Conservation (phyloP, 2,113 vertebrate species). For the Dromas ardeola region DNA sequence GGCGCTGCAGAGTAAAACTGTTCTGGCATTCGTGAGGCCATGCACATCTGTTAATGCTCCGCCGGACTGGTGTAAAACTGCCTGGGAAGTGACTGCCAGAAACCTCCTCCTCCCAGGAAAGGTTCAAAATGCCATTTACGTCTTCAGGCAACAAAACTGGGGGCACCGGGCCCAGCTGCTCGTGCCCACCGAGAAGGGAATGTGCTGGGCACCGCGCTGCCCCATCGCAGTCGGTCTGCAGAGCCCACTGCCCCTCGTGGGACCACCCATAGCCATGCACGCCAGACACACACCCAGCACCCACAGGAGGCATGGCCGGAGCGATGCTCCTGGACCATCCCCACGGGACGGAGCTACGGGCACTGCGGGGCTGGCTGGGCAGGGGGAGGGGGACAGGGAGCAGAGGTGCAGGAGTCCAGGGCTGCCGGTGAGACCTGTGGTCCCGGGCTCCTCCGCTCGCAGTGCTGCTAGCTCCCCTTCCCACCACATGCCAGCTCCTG, state of each 20-base stretch:
- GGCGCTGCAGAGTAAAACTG: not conserved
- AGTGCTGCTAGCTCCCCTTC: not conserved
- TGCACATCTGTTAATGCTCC: not conserved
- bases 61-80: not conserved
- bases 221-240: fast-evolving
- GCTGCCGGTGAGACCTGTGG: fast-evolving
- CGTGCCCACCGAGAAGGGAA: fast-evolving
- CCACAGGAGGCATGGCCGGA: fast-evolving
- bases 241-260: not conserved
- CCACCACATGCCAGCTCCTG: not conserved
- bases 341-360: fast-evolving
- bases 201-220: fast-evolving
- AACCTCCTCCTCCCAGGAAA: not conserved
- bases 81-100: not conserved
- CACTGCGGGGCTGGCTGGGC: not conserved
- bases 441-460: fast-evolving
- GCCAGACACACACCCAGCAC: fast-evolving
- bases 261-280: fast-evolving
- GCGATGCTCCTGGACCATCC: not conserved
- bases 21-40: fast-evolving
- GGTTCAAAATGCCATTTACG: not conserved
- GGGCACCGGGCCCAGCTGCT: fast-evolving
- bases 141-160: not conserved
- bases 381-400: not conserved
- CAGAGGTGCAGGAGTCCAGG: too few species aligned